A percentile compares a stretch with the other conserved stretches of the same genome.
Conservation (phyloP, 2,888 invertebrate genomes). For the Eupeodes latifasciatus region DNA sequence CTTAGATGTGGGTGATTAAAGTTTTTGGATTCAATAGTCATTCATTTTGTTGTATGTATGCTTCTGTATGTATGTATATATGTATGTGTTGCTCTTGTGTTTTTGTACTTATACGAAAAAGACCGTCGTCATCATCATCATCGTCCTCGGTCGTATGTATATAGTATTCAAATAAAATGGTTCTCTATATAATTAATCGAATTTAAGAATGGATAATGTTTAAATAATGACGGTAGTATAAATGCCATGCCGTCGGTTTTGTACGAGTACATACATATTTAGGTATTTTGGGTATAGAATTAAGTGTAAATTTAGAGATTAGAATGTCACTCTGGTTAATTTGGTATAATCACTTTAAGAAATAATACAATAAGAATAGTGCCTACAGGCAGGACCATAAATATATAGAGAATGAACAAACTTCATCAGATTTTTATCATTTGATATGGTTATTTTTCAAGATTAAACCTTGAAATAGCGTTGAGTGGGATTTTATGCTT, state of each 20-base stretch:
- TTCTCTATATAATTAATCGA: slow-evolving; percentile 57
- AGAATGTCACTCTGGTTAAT: slow-evolving; percentile 50
- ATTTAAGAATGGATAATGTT: slow-evolving; percentile 72
- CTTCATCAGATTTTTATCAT: neutral
- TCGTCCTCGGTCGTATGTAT: neutral
- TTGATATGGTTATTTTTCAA: neutral
- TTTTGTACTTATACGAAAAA: no score
- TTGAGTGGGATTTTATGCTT: neutral
- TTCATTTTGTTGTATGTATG: neutral
- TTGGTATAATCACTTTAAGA: slow-evolving; percentile 29
- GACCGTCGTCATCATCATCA: no score
- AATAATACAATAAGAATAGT: neutral
- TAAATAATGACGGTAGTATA: slow-evolving; percentile 63
- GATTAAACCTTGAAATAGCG: neutral
- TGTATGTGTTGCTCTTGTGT: neutral
- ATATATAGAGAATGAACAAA: no score
- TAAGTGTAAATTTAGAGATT: slow-evolving; percentile 69
- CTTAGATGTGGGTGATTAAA: slow-evolving; percentile 8
- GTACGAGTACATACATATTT: slow-evolving; percentile 14
- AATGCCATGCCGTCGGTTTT: slow-evolving; percentile 12
- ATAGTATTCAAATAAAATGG: neutral
- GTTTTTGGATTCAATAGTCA: slow-evolving; percentile 26
- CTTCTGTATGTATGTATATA: neutral
- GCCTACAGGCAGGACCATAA: no score
- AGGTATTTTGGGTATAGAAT: slow-evolving; percentile 27